Evolutionary conservation across 2,888 invertebrate species (phyloP), one percentile per base, ranked within the genome.

Genomic region (Leucoma salicis): DNA sequence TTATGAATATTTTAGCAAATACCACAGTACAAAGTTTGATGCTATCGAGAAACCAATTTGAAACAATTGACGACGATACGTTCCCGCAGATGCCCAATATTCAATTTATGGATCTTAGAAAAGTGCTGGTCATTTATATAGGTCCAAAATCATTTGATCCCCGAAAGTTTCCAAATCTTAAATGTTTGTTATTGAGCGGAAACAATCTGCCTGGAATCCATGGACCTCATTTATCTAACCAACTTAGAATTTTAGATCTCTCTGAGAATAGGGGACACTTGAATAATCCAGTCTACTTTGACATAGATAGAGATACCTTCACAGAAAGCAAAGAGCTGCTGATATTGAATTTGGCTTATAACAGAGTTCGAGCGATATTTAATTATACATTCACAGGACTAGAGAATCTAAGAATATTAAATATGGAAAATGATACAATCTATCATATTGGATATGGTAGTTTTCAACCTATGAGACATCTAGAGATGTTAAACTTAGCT

Each of bases 61-160:
- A 92, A 73, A 66, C 82, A 1, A 81, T 93, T 5, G 60, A 64
- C 8, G 78, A 86, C 7, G 74, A 86, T n/a, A 70, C 77, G 2
- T 92, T 93, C 63, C 92, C 92, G 1, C 42, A 39, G 29, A 92
- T 92, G 92, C 71, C 79, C 0, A 89, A 91, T 45, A 72, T 93
- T 38, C 79, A 89, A 58, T 54, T 86, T 0, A 59, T 94, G 29
- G 92, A 93, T 67, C 74, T 94, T 31, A 81, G 90, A 38, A 87
- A 87, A 60, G 90, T 91, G 1, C 73, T 85, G 1, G 82, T 89
- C 10, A 78, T 90, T 25, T 72, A 70, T 12, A 79, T 93, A 27
- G 83, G 82, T 0, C 59, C 81, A 1, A 74, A 88, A 32, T 83
- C 91, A 0, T 92, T 92, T 49, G 64, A 64, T 12, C 81, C 82